A percentile compares a stretch with the other conserved stretches of the same genome.
Evolutionary conservation across 2,888 invertebrate genomes (phyloP).

Genomic region (Athalia circularis): DNA sequence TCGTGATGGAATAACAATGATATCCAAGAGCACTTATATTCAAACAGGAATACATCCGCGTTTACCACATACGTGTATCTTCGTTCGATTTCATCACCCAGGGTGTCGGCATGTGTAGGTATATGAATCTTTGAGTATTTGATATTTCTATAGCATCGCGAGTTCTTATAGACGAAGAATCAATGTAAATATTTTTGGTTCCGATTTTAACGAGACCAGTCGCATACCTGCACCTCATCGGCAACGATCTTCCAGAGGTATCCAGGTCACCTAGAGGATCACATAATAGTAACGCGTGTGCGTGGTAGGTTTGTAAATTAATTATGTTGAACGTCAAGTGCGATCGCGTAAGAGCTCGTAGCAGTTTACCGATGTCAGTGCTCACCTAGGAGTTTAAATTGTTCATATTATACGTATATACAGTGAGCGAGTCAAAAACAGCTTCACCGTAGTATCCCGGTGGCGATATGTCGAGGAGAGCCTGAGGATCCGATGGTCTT

Average conservation of each 20-base stretch:
- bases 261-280: slow-evolving; percentile 1
- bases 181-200: too few relatives aligned
- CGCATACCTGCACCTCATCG: too few relatives aligned
- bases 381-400: slow-evolving; percentile 8
- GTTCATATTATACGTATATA: not conserved
- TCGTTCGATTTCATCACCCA: not conserved
- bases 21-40: slow-evolving; percentile 18
- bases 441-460: not conserved
- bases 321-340: not conserved
- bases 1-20: slow-evolving; percentile 30
- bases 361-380: not conserved
- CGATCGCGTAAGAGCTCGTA: not conserved
- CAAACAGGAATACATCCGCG: not conserved
- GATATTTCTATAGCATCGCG: too few relatives aligned
- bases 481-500: slow-evolving; percentile 51
- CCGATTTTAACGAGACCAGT: too few relatives aligned
- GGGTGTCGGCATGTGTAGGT: too few relatives aligned
- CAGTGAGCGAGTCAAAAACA: slow-evolving; percentile 3
- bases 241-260: not conserved
- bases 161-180: too few relatives aligned
- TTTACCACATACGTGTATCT: not conserved
- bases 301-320: not conserved
- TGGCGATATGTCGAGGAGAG: not conserved
- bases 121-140: too few relatives aligned
- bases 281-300: not conserved